phyloP scores from a whole-genome alignment of 2,113 vertebrate genomes.

The Calidris pugnax region DNA sequence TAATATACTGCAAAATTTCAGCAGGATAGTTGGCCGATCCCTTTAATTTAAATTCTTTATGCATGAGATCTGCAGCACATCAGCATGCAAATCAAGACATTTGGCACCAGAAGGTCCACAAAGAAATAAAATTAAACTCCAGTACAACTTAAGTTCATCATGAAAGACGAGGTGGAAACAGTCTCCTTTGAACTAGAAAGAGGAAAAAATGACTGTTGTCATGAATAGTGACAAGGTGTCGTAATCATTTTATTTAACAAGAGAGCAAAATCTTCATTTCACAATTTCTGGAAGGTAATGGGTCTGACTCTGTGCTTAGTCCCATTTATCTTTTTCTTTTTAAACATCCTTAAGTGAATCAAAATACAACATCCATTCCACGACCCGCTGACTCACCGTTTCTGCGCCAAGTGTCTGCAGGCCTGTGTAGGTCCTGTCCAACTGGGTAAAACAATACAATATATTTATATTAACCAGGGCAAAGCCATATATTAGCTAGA shows the following conservation, averaged over 20 bases:
- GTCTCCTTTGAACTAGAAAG: not conserved
- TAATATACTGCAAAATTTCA: not conserved
- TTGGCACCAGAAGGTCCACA: not conserved
- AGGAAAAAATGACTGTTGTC: not conserved
- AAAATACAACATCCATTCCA: not conserved
- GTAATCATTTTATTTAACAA: not conserved
- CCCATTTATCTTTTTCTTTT: not conserved
- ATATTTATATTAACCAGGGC: not conserved
- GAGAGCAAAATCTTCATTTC: not conserved
- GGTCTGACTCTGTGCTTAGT: not conserved
- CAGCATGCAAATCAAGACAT: not conserved
- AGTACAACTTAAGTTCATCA: not conserved
- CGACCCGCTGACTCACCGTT: conserved; percentile 79
- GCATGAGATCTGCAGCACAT: not conserved
- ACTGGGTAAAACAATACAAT: conserved; percentile 71
- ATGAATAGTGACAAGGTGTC: not conserved
- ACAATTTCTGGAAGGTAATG: not conserved
- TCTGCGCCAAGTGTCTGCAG: conserved; percentile 97
- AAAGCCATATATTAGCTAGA: not conserved
- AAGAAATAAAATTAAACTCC: not conserved
- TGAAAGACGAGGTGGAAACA: not conserved
- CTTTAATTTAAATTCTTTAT: not conserved
- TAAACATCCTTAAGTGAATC: not conserved
- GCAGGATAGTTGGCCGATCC: not conserved
- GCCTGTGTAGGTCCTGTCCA: conserved; percentile 98